Base-by-base conservation (phyloP, 2,888 invertebrate genomes). In the Andrena chrysosceles region DNA sequence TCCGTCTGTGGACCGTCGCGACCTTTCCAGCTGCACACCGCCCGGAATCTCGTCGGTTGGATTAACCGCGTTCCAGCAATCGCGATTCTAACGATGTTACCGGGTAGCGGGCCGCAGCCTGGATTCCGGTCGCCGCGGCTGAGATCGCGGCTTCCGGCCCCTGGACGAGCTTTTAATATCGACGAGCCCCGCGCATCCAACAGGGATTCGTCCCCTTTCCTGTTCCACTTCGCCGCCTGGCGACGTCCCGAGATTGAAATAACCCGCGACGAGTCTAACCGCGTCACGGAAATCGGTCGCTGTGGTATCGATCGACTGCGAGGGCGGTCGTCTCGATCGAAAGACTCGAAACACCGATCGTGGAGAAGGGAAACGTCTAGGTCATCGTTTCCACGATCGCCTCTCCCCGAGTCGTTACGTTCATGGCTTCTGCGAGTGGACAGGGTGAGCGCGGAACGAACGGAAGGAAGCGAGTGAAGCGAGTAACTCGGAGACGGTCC, bases 201-300 rank as follows among this genome's bases (percentile, higher is more conserved):
- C 20, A n/a, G 23, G 20, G 23, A 23, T 26, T 10, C 42, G n/a
- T 13, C 49, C 26, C 13, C 16, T 13, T 20, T 31, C 7, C 26
- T 13, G 13, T 3, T 8, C 29, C 10, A 3, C 13, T 35, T 35
- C 29, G 33, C 23, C 7, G 33, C 16, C 63, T 4, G 13, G 26
- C 8, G 16, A 8, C 56, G 23, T 74, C 8, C 33, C 23, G 48
- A 35, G 42, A 70, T 78, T 33, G 60, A 67, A 71, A 79, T 66
- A 79, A 66, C 67, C 56, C n/a, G 10, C 59, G 52, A 35, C 56
- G 26, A 29, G 20, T 56, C 20, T 31, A 62, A 70, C 63, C 74
- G 31, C 31, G 70, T 64, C 48, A 33, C 10, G 26, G 60, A 59
- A 20, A 77, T 77, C 77, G 77, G 66, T 67, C 54, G 62, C 16